Evolutionary conservation across 2,888 invertebrate species (phyloP).

Genomic region (Microctonus aethiopoides): DNA sequence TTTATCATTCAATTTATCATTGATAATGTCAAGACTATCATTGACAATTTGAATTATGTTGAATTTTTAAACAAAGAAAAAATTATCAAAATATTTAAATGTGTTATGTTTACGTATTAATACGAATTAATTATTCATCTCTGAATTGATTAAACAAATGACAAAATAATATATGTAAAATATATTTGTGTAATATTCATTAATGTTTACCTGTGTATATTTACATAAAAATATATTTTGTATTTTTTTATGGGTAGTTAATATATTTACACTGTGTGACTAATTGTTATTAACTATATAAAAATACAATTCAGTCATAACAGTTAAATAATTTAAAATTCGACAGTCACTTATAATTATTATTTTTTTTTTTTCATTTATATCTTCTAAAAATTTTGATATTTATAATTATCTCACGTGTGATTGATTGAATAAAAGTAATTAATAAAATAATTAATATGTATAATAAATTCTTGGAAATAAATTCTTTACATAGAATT

Average conservation of each 20-base stretch:
- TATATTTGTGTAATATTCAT: neutral
- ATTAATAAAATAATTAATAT: neutral
- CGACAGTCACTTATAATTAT: too few relatives aligned
- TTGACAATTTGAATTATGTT: too few relatives aligned
- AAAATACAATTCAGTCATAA: neutral
- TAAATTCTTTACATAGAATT: neutral
- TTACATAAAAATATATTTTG: slow-evolving; percentile 4
- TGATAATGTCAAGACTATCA: too few relatives aligned
- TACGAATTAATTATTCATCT: neutral
- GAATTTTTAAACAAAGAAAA: neutral
- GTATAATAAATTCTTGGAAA: neutral
- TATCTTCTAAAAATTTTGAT: too few relatives aligned
- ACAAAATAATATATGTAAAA: neutral
- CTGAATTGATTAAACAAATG: neutral
- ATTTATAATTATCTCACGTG: too few relatives aligned
- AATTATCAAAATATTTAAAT: neutral
- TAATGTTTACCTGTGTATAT: neutral
- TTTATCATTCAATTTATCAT: too few relatives aligned
- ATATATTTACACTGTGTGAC: neutral
- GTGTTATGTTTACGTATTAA: neutral
- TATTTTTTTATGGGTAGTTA: neutral
- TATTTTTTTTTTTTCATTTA: too few relatives aligned
- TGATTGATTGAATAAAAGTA: too few relatives aligned
- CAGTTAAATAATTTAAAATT: neutral
- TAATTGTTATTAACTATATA: neutral